Conservation (phyloP, 2,797 vertebrate genomes). For the Paratrypauchen microcephalus region DNA sequence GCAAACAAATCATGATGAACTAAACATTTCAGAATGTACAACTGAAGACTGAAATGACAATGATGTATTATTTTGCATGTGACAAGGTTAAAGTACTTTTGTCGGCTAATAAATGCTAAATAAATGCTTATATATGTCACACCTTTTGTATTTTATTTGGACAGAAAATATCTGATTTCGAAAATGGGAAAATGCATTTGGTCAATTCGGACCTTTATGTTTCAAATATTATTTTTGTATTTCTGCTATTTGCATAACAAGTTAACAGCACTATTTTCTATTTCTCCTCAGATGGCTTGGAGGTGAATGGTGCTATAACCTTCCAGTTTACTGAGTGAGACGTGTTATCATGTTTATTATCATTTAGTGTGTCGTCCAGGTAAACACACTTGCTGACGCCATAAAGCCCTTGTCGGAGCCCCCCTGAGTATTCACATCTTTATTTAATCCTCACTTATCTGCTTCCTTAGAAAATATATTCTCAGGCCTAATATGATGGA, state of each 20-base stretch:
- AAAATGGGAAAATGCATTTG: no score
- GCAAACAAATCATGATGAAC: slow-evolving; percentile 27
- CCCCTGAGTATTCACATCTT: slow-evolving; percentile 38
- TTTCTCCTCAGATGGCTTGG: slow-evolving; percentile 8
- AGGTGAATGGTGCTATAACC: background rate
- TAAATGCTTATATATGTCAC: background rate
- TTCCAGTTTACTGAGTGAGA: slow-evolving; percentile 3
- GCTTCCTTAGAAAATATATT: slow-evolving; percentile 44
- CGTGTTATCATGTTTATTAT: slow-evolving; percentile 7
- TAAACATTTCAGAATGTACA: slow-evolving; percentile 15
- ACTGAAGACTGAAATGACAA: slow-evolving; percentile 2
- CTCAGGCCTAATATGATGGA: slow-evolving; percentile 46
- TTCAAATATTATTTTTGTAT: background rate
- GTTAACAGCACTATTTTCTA: background rate
- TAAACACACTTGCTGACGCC: slow-evolving; percentile 38
- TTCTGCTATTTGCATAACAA: background rate
- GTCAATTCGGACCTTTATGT: background rate
- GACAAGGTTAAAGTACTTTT: background rate
- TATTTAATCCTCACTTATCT: slow-evolving; percentile 44
- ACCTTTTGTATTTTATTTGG: background rate
- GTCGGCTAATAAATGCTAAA: slow-evolving; percentile 8
- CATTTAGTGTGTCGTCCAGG: slow-evolving; percentile 18
- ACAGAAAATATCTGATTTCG: background rate
- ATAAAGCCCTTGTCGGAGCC: slow-evolving; percentile 30
- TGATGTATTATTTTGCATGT: slow-evolving; percentile 35